Evolutionary conservation across 2,113 vertebrate species (phyloP).

Genomic region (Asarcornis scutulata): DNA sequence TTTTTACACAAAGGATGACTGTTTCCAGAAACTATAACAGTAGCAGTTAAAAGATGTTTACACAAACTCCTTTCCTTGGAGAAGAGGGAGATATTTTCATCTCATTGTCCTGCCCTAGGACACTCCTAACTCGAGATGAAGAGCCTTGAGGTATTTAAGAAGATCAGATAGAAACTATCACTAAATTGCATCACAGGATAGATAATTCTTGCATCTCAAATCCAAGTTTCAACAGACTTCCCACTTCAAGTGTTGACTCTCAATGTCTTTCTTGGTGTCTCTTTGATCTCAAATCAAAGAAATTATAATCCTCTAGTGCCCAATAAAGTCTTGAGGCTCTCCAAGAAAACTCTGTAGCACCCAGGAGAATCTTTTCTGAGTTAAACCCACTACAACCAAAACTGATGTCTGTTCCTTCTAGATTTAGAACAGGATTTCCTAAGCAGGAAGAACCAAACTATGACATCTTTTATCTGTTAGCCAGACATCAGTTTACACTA

Average conservation of each 20-base stretch:
- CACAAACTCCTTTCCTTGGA: not conserved
- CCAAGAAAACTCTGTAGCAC: not conserved
- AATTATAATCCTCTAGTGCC: not conserved
- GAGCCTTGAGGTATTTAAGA: not conserved
- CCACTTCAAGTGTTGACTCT: not conserved
- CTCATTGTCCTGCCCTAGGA: not conserved
- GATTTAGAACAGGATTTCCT: not conserved
- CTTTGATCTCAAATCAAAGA: not conserved
- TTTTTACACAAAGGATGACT: not conserved
- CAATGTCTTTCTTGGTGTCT: not conserved
- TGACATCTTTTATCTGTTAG: not conserved
- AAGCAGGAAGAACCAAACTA: not conserved
- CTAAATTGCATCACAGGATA: not conserved
- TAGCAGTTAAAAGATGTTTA: not conserved
- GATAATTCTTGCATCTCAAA: not conserved
- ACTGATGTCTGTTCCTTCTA: not conserved
- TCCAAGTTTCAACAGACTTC: not conserved
- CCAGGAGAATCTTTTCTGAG: not conserved
- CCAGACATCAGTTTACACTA: not conserved
- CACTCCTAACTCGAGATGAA: not conserved
- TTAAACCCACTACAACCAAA: not conserved
- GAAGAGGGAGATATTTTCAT: not conserved
- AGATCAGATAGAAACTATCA: not conserved
- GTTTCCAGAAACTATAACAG: not conserved
- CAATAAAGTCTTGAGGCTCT: not conserved